Percentiles rank a stretch among this genome's conserved stretches.
Conservation (phyloP, 2,888 invertebrate species). For the Mystacides longicornis region DNA sequence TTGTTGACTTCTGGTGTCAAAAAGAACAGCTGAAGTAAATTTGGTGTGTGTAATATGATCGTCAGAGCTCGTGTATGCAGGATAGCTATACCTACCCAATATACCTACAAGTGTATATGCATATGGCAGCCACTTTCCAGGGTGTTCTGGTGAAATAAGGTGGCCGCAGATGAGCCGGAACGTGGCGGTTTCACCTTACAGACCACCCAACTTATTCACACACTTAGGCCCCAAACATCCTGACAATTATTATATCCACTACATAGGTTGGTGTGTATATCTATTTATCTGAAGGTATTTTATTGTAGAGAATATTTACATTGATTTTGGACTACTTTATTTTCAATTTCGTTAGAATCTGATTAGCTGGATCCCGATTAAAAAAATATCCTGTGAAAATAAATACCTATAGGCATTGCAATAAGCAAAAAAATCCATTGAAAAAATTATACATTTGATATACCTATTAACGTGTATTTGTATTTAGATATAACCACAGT, state of each 20-base stretch:
- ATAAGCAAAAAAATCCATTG: too few species aligned
- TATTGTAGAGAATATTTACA: too few species aligned
- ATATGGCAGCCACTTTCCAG: conserved; percentile 4
- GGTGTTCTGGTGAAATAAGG: conserved; percentile 2
- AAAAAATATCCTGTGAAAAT: too few species aligned
- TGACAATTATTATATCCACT: background rate
- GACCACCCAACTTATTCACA: background rate
- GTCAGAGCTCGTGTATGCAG: background rate
- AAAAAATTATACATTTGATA: too few species aligned
- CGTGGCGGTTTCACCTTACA: conserved; percentile 17
- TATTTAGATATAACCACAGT: too few species aligned
- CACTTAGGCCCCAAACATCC: conserved; percentile 5
- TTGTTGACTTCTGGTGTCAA: background rate
- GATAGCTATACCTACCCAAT: background rate
- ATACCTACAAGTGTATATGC: background rate
- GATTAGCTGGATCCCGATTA: too few species aligned
- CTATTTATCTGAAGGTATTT: too few species aligned
- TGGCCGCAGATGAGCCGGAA: conserved; percentile 17
- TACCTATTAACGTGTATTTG: too few species aligned
- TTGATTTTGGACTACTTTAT: too few species aligned
- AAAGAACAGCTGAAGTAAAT: conserved; percentile 10
- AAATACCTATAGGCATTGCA: too few species aligned
- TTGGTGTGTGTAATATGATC: conserved; percentile 10
- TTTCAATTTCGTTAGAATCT: too few species aligned
- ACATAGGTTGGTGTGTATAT: too few species aligned